Percentiles rank a stretch among this genome's conserved stretches.
These are phyloP conservation scores for Propsilocerus akamusi DNA, from an alignment of 1,140 invertebrate species.

Conservation along the genomic window DNA sequence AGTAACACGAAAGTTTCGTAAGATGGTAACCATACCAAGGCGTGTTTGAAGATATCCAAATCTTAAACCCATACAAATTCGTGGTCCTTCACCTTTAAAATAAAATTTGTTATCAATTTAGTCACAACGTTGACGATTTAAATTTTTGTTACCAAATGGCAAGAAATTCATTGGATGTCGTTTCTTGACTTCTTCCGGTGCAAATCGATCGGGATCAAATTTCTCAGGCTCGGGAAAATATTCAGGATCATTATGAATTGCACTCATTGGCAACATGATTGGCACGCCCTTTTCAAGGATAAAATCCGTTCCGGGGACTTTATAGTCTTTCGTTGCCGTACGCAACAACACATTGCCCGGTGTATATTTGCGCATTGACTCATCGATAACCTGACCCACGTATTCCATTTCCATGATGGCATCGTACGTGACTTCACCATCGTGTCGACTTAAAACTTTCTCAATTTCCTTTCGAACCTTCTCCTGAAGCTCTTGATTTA, in stretches of 20 bases:
- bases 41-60: constrained; percentile 25
- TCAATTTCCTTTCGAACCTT: constrained; percentile 28
- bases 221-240: constrained; percentile 36
- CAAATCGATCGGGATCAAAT: constrained; percentile 48
- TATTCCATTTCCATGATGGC: constrained; percentile 33
- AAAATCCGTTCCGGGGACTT: constrained; percentile 25
- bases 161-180: constrained; percentile 23
- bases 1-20: constrained; percentile 13
- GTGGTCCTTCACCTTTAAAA: constrained; percentile 13
- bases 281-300: constrained; percentile 23
- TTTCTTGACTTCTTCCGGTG: constrained; percentile 8
- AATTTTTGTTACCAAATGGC: constrained; percentile 28
- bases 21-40: constrained; percentile 21
- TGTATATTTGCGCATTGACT: constrained; percentile 38
- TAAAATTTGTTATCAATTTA: constrained; percentile 6
- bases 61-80: constrained; percentile 32
- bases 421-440: constrained; percentile 32
- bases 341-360: constrained; percentile 29
- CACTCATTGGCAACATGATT: constrained; percentile 20
- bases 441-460: constrained; percentile 23
- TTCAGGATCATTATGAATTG: constrained; percentile 26
- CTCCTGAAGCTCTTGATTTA: constrained; percentile 26
- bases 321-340: constrained; percentile 28
- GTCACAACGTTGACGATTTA: constrained; percentile 29
- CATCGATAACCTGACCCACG: constrained; percentile 33